These are phyloP conservation scores for Xestoiulus laeticollis DNA, from an alignment of 2,888 invertebrate genomes.

Conservation along the genomic window DNA sequence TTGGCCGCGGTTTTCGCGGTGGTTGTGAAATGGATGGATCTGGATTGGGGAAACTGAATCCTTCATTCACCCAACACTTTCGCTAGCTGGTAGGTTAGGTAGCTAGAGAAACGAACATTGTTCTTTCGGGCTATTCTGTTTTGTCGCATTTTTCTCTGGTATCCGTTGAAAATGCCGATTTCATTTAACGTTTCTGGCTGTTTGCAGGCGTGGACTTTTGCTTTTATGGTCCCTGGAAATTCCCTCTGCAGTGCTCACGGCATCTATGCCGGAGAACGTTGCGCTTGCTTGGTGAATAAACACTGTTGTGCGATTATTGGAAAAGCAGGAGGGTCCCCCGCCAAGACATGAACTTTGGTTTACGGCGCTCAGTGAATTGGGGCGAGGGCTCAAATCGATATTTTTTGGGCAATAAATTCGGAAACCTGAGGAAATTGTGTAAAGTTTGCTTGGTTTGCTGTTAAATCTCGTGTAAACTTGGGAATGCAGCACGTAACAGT, in stretches of 20 bases:
- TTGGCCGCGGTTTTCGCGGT: neutral
- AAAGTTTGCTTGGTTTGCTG: neutral
- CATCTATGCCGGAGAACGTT: neutral
- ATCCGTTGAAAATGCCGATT: neutral
- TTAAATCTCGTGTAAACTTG: neutral
- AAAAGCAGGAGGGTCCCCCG: neutral
- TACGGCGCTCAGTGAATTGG: neutral
- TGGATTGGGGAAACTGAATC: neutral
- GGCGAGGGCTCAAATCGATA: neutral
- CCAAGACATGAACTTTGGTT: neutral
- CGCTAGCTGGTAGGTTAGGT: neutral
- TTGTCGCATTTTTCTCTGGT: neutral
- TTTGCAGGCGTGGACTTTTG: neutral
- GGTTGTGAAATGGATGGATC: neutral
- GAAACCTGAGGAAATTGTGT: too few relatives aligned
- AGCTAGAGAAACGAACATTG: neutral
- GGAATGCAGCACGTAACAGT: neutral
- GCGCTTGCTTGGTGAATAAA: slow-evolving; percentile 1
- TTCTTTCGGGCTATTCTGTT: neutral
- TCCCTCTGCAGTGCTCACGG: neutral
- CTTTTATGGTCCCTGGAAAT: slow-evolving; percentile 1
- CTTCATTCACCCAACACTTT: neutral
- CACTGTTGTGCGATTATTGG: slow-evolving; percentile 1
- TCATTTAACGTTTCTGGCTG: neutral
- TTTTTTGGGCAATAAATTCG: neutral